Evolutionary conservation across 2,797 vertebrate species (phyloP).

Genomic region (Gambusia yucatana): DNA sequence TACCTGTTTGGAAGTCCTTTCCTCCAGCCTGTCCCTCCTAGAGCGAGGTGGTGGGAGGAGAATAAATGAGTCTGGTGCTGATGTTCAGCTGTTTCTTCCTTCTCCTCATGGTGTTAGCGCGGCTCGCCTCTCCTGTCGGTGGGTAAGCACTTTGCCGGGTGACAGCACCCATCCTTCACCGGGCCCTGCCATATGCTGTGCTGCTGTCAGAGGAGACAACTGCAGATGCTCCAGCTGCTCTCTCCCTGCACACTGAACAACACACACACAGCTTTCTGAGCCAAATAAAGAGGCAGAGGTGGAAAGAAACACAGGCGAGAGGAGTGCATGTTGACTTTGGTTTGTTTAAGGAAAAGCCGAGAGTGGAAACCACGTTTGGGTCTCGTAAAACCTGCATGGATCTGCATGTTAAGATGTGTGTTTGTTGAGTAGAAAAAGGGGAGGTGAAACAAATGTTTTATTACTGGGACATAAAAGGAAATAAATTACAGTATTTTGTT

Average conservation of each 20-base stretch:
- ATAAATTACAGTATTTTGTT: slow-evolving; percentile 3
- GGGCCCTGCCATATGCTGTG: slow-evolving; percentile 80
- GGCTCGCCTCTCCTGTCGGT: slow-evolving; percentile 66
- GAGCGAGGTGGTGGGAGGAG: slow-evolving; percentile 57
- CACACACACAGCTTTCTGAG: slow-evolving; percentile 23
- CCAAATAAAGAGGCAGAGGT: slow-evolving; percentile 55
- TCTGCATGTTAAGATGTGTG: background rate
- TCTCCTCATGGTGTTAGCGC: slow-evolving; percentile 62
- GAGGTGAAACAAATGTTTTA: background rate
- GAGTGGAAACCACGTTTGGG: background rate
- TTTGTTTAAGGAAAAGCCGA: slow-evolving; percentile 24
- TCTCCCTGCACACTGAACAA: slow-evolving; percentile 55
- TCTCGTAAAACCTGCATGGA: background rate
- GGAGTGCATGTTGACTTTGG: slow-evolving; percentile 22
- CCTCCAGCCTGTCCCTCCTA: slow-evolving; percentile 53
- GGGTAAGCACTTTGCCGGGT: slow-evolving; percentile 81
- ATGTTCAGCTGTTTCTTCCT: slow-evolving; percentile 77
- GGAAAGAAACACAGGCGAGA: slow-evolving; percentile 34
- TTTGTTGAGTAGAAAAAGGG: background rate
- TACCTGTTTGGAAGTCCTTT: slow-evolving; percentile 37
- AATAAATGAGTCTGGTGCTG: slow-evolving; percentile 77
- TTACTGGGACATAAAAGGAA: slow-evolving; percentile 7
- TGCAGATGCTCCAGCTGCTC: slow-evolving; percentile 83
- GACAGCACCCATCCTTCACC: slow-evolving; percentile 86
- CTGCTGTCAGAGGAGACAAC: slow-evolving; percentile 77